A percentile compares a stretch with the other conserved stretches of the same genome.
Evolutionary conservation across 2,888 invertebrate species (phyloP).

Genomic region (Eupeodes latifasciatus): DNA sequence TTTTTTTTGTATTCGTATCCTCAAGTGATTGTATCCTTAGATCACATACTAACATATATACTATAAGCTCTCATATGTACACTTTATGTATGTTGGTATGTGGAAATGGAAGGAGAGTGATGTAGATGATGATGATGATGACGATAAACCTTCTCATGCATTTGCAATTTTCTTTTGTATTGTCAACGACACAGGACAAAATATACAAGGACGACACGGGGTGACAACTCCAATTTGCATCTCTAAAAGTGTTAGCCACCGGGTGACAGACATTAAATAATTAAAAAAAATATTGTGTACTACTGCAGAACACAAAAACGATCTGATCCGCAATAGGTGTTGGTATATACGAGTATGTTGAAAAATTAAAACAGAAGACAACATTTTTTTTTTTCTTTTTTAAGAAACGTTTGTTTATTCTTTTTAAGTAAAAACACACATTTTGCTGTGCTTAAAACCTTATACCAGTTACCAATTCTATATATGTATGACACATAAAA

Average conservation of each 20-base stretch:
- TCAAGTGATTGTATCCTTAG: slow-evolving; percentile 72
- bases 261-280: slow-evolving; percentile 84
- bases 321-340: slow-evolving; percentile 26
- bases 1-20: slow-evolving; percentile 54
- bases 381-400: slow-evolving; percentile 19
- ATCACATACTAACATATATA: slow-evolving; percentile 20
- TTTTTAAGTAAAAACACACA: slow-evolving; percentile 12
- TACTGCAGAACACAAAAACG: slow-evolving; percentile 14
- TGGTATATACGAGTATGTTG: background rate
- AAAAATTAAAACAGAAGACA: background rate
- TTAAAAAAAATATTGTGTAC: slow-evolving; percentile 79
- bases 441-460: background rate
- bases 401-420: slow-evolving; percentile 19
- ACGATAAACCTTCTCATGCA: slow-evolving; percentile 58
- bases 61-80: background rate
- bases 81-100: background rate
- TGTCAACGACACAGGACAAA: slow-evolving; percentile 49
- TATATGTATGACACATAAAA: background rate
- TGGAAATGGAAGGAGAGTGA: slow-evolving; percentile 15
- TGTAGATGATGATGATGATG: slow-evolving; percentile 39
- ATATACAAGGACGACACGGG: slow-evolving; percentile 63
- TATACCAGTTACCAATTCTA: background rate
- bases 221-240: slow-evolving; percentile 83
- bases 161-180: slow-evolving; percentile 74
- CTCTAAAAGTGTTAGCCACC: slow-evolving; percentile 83